Conservation (phyloP, 2,888 invertebrate genomes). For the Acanthosepion esculentum region DNA sequence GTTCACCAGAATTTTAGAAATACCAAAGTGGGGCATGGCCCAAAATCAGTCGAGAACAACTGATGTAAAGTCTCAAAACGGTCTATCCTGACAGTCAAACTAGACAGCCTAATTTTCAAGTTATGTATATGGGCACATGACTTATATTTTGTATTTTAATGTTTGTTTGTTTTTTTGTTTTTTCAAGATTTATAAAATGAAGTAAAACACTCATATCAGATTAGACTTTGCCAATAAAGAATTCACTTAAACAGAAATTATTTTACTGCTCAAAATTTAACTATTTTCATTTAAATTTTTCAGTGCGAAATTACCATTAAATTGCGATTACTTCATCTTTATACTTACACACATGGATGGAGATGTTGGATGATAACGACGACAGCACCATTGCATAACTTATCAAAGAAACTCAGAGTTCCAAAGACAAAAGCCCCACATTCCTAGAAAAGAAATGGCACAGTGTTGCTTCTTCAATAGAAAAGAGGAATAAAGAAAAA, state of each 20-base stretch:
- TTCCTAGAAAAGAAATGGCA: conserved; percentile 76
- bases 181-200: too few species aligned
- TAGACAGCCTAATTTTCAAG: too few species aligned
- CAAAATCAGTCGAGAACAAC: too few species aligned
- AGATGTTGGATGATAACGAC: conserved; percentile 89
- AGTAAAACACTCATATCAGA: not conserved
- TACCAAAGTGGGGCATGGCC: too few species aligned
- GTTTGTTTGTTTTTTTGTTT: too few species aligned
- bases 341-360: conserved; percentile 77
- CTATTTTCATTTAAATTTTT: not conserved
- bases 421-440: conserved; percentile 94
- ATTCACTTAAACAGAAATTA: not conserved
- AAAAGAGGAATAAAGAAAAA: not conserved
- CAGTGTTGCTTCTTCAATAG: not conserved
- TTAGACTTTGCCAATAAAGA: not conserved
- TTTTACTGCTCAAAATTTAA: not conserved
- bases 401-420: conserved; percentile 93
- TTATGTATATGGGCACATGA: too few species aligned
- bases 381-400: conserved; percentile 89
- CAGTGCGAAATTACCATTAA: not conserved
- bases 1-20: too few species aligned
- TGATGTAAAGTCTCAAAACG: too few species aligned
- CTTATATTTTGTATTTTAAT: too few species aligned
- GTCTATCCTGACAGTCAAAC: too few species aligned
- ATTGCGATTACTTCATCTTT: not conserved